Evolutionary conservation across 2,888 invertebrate species (phyloP).

Genomic region (Spodoptera picta): DNA sequence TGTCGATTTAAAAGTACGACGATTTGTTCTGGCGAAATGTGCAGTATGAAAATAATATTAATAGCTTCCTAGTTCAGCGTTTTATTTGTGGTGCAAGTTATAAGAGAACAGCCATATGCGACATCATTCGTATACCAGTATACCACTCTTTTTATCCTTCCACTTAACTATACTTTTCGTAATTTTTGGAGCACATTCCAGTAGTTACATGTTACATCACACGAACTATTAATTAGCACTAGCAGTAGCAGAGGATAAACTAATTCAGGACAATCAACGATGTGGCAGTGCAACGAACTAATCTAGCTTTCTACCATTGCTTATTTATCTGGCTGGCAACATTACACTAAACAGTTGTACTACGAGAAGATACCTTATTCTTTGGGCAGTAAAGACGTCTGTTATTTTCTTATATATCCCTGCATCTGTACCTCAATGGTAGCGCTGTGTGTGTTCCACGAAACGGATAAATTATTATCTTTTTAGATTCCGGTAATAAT

Average conservation of each 20-base stretch:
- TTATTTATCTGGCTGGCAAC: slow-evolving; percentile 45
- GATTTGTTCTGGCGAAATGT: too few species aligned
- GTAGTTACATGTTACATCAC: slow-evolving; percentile 21
- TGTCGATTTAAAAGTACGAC: too few species aligned
- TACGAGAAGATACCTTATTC: too few species aligned
- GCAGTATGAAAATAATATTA: too few species aligned
- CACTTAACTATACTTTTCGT: too few species aligned
- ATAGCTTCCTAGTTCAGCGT: too few species aligned
- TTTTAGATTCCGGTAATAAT: slow-evolving; percentile 46
- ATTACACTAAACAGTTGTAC: background rate
- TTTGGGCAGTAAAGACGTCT: too few species aligned
- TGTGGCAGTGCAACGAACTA: slow-evolving; percentile 83
- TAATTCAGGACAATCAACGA: slow-evolving; percentile 84
- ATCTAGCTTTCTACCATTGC: slow-evolving; percentile 64
- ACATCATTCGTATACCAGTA: too few species aligned
- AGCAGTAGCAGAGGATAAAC: slow-evolving; percentile 64
- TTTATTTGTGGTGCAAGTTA: too few species aligned
- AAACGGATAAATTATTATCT: slow-evolving; percentile 48
- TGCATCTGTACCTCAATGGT: slow-evolving; percentile 18
- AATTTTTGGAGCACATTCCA: slow-evolving; percentile 13
- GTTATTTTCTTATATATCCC: background rate
- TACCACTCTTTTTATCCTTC: too few species aligned
- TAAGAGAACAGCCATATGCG: too few species aligned
- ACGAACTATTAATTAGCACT: slow-evolving; percentile 23
- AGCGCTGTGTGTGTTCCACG: slow-evolving; percentile 50